Conservation (phyloP, 2,888 invertebrate species). For the Sarcophaga carnaria region DNA sequence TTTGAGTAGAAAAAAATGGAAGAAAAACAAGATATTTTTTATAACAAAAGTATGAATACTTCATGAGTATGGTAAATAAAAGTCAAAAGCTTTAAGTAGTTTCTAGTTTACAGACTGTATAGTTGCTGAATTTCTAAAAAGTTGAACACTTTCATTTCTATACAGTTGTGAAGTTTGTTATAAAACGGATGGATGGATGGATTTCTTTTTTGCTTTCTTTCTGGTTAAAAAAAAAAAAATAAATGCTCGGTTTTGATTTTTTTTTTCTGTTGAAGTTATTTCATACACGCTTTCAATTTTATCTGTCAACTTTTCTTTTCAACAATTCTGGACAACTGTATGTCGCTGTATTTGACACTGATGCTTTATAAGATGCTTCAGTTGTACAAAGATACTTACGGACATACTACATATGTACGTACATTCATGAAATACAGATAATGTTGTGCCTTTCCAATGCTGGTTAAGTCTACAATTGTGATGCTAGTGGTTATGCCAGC, state of each 20-base stretch:
- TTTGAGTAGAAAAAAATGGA: no score
- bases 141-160: slow-evolving; percentile 11
- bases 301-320: slow-evolving; percentile 72
- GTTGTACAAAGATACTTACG: no score
- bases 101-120: not conserved
- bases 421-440: not conserved
- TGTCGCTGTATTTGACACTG: slow-evolving; percentile 66
- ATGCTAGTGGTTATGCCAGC: no score
- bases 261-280: not conserved
- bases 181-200: slow-evolving; percentile 53
- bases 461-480: no score
- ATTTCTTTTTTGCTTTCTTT: slow-evolving; percentile 16
- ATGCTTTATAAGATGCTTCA: slow-evolving; percentile 57
- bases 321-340: slow-evolving; percentile 64
- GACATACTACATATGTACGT: not conserved
- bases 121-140: slow-evolving; percentile 5
- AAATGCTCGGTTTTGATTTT: not conserved
- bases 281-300: slow-evolving; percentile 61
- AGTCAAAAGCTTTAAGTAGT: not conserved
- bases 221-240: not conserved
- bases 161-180: slow-evolving; percentile 39
- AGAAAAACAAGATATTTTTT: no score
- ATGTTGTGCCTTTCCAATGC: not conserved
- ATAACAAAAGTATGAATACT: no score
- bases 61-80: not conserved